phyloP scores from a whole-genome alignment of 92 coral and sea anemone species.

The Porites rus region DNA sequence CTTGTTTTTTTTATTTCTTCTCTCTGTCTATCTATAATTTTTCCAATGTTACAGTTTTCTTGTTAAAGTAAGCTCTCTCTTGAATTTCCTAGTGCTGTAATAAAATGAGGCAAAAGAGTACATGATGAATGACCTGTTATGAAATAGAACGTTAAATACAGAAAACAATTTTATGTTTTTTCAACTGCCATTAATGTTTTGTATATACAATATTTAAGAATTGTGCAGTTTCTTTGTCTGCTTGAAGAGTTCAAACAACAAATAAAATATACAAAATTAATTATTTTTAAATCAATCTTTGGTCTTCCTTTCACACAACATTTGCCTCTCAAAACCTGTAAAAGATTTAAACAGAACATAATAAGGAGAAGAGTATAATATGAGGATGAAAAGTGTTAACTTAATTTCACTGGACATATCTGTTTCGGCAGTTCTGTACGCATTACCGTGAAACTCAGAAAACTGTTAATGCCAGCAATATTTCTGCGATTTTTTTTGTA shows the following conservation, averaged over 20 bases:
- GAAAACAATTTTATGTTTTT: background rate
- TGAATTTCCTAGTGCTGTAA: background rate
- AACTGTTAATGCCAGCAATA: too few species aligned
- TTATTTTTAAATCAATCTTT: background rate
- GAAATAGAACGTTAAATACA: background rate
- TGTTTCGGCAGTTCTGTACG: too few species aligned
- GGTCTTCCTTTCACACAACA: background rate
- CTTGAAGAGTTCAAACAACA: background rate
- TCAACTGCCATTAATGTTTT: background rate
- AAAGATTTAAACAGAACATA: background rate
- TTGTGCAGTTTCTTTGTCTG: background rate
- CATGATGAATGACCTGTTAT: background rate
- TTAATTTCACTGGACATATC: too few species aligned
- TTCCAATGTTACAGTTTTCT: background rate
- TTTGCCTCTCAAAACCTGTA: slow-evolving; percentile 25
- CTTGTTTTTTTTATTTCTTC: slow-evolving; percentile 5
- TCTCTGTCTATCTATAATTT: background rate
- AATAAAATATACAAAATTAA: slow-evolving; percentile 10
- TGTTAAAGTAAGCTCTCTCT: background rate
- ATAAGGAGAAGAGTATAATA: background rate
- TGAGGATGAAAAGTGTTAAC: too few species aligned
- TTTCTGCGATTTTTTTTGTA: too few species aligned
- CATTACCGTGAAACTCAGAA: too few species aligned
- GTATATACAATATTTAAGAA: slow-evolving; percentile 25
- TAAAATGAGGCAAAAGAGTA: background rate